Percentiles rank a stretch among this genome's conserved stretches.
Evolutionary conservation across 2,888 invertebrate genomes (phyloP).

Genomic region (Opisthograptis luteolata): DNA sequence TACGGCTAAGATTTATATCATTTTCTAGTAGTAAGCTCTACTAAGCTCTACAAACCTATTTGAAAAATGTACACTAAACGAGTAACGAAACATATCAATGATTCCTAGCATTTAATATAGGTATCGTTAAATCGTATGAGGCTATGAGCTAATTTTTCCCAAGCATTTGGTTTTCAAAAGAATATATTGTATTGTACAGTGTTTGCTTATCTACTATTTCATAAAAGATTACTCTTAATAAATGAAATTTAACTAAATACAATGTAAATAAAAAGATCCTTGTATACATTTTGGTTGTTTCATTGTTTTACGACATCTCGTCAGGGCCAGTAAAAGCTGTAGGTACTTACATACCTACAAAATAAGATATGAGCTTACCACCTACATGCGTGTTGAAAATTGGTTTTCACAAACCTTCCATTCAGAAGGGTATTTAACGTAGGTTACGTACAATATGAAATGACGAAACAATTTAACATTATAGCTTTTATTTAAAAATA

Average conservation of each 20-base stretch:
- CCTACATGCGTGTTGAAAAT: no score
- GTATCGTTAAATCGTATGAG: background rate
- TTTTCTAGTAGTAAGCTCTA: no score
- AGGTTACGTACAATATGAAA: no score
- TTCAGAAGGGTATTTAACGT: no score
- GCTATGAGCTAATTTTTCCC: background rate
- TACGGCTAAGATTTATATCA: no score
- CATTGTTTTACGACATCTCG: no score
- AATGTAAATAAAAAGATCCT: slow-evolving; percentile 23
- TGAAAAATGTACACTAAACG: no score
- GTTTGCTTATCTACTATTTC: background rate
- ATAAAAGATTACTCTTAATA: background rate
- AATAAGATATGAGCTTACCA: no score
- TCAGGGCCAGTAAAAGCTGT: no score
- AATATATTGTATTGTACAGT: slow-evolving; percentile 1
- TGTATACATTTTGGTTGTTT: slow-evolving; percentile 7
- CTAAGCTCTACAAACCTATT: no score
- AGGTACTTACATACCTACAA: no score
- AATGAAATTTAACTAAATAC: slow-evolving; percentile 7
- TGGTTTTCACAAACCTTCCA: no score
- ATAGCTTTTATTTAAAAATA: slow-evolving; percentile 33
- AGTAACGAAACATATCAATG: slow-evolving; percentile 3
- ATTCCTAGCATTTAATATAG: background rate
- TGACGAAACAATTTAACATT: slow-evolving; percentile 1
- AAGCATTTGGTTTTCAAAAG: background rate